These are phyloP conservation scores for Drosophila ercepeae DNA, from an alignment of 1,140 invertebrate genomes.

Conservation along the genomic window DNA sequence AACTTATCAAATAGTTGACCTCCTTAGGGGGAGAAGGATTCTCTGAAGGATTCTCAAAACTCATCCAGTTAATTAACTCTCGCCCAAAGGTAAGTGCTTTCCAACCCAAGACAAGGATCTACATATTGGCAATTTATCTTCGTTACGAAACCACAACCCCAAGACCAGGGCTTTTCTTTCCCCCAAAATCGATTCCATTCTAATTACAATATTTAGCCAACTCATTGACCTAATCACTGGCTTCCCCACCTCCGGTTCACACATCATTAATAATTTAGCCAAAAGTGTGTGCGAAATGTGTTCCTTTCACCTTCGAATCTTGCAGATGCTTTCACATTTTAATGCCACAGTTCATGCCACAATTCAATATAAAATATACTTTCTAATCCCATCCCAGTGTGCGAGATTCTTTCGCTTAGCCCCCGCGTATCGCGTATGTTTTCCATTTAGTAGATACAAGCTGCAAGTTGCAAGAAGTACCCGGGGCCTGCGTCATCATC, in stretches of 20 bases:
- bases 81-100: slow-evolving; percentile 1
- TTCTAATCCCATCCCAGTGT: slow-evolving; percentile 45
- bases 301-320: slow-evolving; percentile 35
- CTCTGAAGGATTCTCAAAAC: background rate
- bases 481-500: slow-evolving; percentile 30
- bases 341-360: slow-evolving; percentile 20
- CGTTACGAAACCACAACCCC: background rate
- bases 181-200: slow-evolving; percentile 42
- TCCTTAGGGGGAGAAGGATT: too few species aligned
- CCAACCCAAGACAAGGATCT: too few species aligned
- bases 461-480: slow-evolving; percentile 43
- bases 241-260: slow-evolving; percentile 5
- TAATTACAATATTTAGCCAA: slow-evolving; percentile 48
- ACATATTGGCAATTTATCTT: background rate
- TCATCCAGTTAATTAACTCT: background rate
- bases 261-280: slow-evolving; percentile 40
- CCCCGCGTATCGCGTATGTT: slow-evolving; percentile 68
- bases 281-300: slow-evolving; percentile 27
- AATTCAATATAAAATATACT: slow-evolving; percentile 37
- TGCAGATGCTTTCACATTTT: slow-evolving; percentile 41
- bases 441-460: slow-evolving; percentile 77
- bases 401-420: slow-evolving; percentile 29
- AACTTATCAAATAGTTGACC: too few species aligned
- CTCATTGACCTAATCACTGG: slow-evolving; percentile 36
- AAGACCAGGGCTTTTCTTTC: background rate